Percentiles rank a stretch among this genome's conserved stretches.
Conservation (phyloP, 92 coral and sea anemone species). For the Montipora capitata region DNA sequence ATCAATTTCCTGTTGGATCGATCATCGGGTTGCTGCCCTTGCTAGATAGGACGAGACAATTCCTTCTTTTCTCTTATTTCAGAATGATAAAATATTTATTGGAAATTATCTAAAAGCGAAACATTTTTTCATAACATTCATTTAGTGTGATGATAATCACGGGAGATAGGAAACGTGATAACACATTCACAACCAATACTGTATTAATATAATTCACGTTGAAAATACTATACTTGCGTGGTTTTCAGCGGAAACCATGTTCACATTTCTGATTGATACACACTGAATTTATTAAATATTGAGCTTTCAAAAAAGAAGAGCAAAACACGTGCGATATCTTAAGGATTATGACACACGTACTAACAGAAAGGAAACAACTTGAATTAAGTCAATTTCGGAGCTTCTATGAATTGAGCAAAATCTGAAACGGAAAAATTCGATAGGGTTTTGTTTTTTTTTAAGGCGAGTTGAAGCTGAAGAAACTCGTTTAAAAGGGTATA, state of each 20-base stretch:
- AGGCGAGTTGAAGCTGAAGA: background rate
- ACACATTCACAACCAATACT: background rate
- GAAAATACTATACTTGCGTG: slow-evolving; percentile 9
- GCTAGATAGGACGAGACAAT: background rate
- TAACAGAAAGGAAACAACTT: background rate
- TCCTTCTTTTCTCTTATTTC: background rate
- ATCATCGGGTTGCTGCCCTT: too few species aligned
- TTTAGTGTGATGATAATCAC: background rate
- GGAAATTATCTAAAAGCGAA: background rate
- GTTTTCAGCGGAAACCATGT: slow-evolving; percentile 9
- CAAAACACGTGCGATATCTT: background rate
- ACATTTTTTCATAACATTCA: too few species aligned
- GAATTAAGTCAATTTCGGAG: background rate
- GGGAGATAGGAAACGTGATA: background rate
- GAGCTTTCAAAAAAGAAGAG: background rate
- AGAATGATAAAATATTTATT: too few species aligned
- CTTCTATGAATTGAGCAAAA: background rate
- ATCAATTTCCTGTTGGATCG: too few species aligned
- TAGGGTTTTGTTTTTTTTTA: background rate
- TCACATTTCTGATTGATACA: background rate
- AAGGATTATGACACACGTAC: background rate
- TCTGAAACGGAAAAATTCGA: background rate
- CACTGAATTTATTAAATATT: slow-evolving; percentile 15
- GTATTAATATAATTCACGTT: background rate
- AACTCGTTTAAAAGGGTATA: background rate